These are phyloP conservation scores for Centrocercus urophasianus DNA, from an alignment of 2,113 vertebrate species.

Conservation along the genomic window DNA sequence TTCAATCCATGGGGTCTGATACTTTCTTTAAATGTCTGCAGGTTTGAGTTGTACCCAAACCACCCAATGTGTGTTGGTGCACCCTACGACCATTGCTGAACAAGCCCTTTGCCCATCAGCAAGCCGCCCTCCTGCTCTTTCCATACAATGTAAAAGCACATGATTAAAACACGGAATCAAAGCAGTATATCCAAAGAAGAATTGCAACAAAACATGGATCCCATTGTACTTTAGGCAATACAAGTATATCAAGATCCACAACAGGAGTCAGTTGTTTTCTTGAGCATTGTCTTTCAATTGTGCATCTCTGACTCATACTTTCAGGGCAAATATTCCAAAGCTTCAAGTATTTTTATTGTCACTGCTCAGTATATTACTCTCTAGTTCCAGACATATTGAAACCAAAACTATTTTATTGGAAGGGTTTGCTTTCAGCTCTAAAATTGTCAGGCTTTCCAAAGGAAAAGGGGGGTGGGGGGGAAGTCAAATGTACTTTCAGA, in stretches of 20 bases:
- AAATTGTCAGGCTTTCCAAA: not conserved
- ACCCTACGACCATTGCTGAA: not conserved
- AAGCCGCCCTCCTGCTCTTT: not conserved
- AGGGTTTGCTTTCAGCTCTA: not conserved
- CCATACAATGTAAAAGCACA: not conserved
- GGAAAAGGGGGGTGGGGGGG: not conserved
- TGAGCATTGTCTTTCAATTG: not conserved
- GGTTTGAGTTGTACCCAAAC: not conserved
- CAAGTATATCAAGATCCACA: not conserved
- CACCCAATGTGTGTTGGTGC: not conserved
- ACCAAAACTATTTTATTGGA: not conserved
- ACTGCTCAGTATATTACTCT: not conserved
- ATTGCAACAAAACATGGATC: not conserved
- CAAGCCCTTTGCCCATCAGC: not conserved
- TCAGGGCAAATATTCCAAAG: not conserved
- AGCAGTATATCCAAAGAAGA: not conserved
- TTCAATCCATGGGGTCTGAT: not conserved
- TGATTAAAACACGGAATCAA: not conserved
- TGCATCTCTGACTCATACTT: not conserved
- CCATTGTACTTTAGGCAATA: not conserved
- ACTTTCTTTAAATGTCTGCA: not conserved
- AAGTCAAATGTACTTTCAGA: not conserved
- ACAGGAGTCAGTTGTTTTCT: not conserved
- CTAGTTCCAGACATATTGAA: not conserved
- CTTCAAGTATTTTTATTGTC: not conserved